Percentiles rank a stretch among this genome's conserved stretches.
Conservation (phyloP, 2,113 vertebrate genomes). For the Mustelus asterias region DNA sequence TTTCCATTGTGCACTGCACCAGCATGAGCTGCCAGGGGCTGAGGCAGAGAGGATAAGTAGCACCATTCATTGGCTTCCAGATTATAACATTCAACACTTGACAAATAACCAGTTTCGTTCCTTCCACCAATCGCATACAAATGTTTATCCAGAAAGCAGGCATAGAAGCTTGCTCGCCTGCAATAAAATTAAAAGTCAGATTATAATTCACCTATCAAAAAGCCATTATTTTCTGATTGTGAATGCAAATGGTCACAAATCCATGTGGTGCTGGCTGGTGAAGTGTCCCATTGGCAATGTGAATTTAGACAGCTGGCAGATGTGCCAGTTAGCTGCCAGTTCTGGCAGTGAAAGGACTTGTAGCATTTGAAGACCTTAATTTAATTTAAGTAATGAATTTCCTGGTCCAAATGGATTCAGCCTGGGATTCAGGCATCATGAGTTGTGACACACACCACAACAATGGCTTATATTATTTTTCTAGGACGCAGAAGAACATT, state of each 20-base stretch:
- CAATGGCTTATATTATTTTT: neutral
- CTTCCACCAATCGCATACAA: constrained; percentile 92
- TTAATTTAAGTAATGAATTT: neutral
- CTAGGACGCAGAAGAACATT: neutral
- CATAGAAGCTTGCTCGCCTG: constrained; percentile 98
- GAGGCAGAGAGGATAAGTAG: constrained; percentile 86
- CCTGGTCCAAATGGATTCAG: neutral
- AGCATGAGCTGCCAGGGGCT: constrained; percentile 89
- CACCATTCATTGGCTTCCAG: constrained; percentile 97
- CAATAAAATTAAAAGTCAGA: constrained; percentile 42
- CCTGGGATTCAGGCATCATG: neutral
- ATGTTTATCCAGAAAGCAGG: constrained; percentile 92
- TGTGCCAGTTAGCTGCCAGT: neutral
- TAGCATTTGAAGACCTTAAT: neutral
- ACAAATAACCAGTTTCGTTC: constrained; percentile 93
- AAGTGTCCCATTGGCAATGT: neutral
- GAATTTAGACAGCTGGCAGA: neutral
- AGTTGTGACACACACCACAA: neutral
- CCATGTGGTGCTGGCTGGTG: neutral
- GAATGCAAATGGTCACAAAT: neutral
- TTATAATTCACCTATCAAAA: neutral
- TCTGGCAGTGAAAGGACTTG: neutral
- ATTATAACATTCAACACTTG: constrained; percentile 95
- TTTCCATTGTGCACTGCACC: constrained; percentile 95
- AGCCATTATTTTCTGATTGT: neutral